Evolutionary conservation across 2,888 invertebrate genomes (phyloP).

Genomic region (Nycteola revayana): DNA sequence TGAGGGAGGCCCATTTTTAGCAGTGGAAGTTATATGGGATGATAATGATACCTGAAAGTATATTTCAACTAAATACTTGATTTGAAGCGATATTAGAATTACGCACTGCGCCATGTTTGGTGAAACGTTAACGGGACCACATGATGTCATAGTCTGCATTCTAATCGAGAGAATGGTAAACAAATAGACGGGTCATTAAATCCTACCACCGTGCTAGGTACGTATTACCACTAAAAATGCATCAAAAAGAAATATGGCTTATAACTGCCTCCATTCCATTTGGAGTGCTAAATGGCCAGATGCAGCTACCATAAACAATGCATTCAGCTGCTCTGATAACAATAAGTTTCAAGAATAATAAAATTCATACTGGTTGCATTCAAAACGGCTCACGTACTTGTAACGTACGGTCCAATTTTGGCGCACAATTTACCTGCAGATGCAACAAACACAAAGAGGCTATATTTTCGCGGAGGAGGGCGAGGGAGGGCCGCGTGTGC

Average conservation of each 20-base stretch:
- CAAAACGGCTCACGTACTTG: conserved; percentile 59
- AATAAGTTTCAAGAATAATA: conserved; percentile 73
- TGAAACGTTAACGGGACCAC: too few relatives aligned
- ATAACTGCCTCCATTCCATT: conserved; percentile 8
- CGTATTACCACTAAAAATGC: too few relatives aligned
- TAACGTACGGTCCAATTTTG: conserved; percentile 74
- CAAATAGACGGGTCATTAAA: too few relatives aligned
- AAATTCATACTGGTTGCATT: conserved; percentile 67
- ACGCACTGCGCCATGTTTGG: too few relatives aligned
- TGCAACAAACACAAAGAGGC: conserved; percentile 79
- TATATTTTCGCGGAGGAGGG: conserved; percentile 42
- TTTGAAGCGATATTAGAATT: too few relatives aligned
- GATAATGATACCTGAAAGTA: too few relatives aligned
- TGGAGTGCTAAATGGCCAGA: conserved; percentile 28
- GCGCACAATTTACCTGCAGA: conserved; percentile 80
- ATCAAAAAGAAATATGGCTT: not conserved
- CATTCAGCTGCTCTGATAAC: conserved; percentile 62
- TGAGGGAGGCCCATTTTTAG: too few relatives aligned
- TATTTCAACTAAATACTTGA: too few relatives aligned
- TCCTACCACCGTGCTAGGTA: too few relatives aligned
- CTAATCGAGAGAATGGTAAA: too few relatives aligned
- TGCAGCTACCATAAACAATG: conserved; percentile 28
- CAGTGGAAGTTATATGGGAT: too few relatives aligned
- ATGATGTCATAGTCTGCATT: too few relatives aligned
- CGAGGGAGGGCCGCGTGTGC: conserved; percentile 31